Percentiles rank a stretch among this genome's conserved stretches.
phyloP scores from a whole-genome alignment of 2,888 invertebrate species.

The Entomobrya proxima region DNA sequence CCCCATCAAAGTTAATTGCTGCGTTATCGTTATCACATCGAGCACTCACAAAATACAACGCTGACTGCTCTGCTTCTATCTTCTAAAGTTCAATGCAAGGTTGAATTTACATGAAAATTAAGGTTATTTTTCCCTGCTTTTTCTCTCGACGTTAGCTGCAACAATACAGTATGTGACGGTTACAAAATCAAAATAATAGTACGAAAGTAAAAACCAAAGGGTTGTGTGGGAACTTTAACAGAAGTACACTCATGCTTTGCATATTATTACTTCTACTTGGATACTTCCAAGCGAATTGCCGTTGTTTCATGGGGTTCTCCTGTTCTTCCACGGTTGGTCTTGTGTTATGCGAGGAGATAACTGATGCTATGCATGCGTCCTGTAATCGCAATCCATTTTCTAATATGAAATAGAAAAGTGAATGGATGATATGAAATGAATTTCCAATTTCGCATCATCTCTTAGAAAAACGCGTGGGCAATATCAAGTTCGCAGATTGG shows the following conservation, averaged over 20 bases:
- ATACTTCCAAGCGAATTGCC: background rate
- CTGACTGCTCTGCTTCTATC: background rate
- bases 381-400: background rate
- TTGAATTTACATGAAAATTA: constrained; percentile 60
- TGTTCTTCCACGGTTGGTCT: background rate
- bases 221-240: constrained; percentile 49
- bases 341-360: background rate
- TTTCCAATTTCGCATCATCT: constrained; percentile 11
- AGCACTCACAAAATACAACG: constrained; percentile 26
- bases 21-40: constrained; percentile 43
- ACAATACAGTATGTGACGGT: constrained; percentile 44
- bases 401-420: constrained; percentile 7
- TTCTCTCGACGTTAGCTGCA: background rate
- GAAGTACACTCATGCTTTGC: background rate
- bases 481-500: background rate
- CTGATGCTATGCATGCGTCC: constrained; percentile 12
- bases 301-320: background rate
- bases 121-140: constrained; percentile 59
- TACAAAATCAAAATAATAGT: constrained; percentile 55
- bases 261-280: background rate
- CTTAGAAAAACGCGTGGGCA: constrained; percentile 23
- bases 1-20: constrained; percentile 47
- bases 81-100: constrained; percentile 69
- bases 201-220: constrained; percentile 51
- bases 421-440: background rate